Percentiles rank a stretch among this genome's conserved stretches.
Evolutionary conservation across 30 jellyfish, hydroid and myxozoan genomes (phyloP).

Genomic region (Aurelia sp.): DNA sequence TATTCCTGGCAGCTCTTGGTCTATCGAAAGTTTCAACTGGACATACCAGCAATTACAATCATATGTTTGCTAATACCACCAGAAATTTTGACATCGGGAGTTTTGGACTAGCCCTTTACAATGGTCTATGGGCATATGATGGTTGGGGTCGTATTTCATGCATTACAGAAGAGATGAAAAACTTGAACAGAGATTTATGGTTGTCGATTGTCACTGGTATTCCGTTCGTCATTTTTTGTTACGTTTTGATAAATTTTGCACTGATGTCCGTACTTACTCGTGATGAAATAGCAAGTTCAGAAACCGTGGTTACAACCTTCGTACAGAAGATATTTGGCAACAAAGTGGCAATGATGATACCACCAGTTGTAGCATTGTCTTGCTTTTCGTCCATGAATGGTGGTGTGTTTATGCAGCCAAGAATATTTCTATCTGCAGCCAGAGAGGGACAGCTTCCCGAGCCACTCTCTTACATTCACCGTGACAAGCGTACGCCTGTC

Average conservation of each 20-base stretch:
- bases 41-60: background rate
- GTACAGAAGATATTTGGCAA: too few species aligned
- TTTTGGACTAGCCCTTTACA: background rate
- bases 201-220: conserved; percentile 51
- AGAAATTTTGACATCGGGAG: background rate
- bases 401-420: conserved; percentile 24
- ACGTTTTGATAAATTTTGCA: conserved; percentile 38
- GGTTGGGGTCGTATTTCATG: conserved; percentile 55
- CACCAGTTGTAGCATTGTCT: conserved; percentile 31
- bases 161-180: conserved; percentile 56
- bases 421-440: conserved; percentile 66
- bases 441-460: conserved; percentile 8
- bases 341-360: too few species aligned
- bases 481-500: conserved; percentile 54
- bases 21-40: conserved; percentile 29
- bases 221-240: conserved; percentile 61
- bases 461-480: conserved; percentile 50
- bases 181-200: conserved; percentile 51
- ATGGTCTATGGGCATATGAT: too few species aligned
- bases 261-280: conserved; percentile 52
- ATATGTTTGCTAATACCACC: background rate
- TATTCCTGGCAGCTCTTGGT: conserved; percentile 39
- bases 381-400: conserved; percentile 51
- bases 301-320: too few species aligned
- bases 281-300: conserved; percentile 33